Percentiles rank a stretch among this genome's conserved stretches.
Evolutionary conservation across 2,888 invertebrate genomes (phyloP).

Genomic region (Tetanocera ferruginea): DNA sequence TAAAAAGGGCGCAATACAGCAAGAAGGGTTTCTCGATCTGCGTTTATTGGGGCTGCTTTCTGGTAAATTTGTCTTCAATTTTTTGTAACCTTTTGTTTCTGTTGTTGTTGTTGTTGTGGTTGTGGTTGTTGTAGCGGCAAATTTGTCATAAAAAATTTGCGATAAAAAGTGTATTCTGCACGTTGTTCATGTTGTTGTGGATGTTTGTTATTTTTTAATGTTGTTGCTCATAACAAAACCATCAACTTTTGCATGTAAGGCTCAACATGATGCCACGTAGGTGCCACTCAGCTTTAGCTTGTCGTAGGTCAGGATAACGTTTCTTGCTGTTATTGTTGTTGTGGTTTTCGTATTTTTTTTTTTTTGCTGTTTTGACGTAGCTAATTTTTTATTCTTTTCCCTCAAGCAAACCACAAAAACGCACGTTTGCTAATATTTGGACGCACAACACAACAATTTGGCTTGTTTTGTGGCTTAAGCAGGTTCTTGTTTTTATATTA

Average conservation of each 20-base stretch:
- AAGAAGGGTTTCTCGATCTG: too few species aligned
- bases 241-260: background rate
- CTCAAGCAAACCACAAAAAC: constrained; percentile 19
- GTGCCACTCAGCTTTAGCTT: constrained; percentile 59
- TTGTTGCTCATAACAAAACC: background rate
- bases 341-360: constrained; percentile 10
- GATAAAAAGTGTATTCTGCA: constrained; percentile 35
- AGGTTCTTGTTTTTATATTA: background rate
- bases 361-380: constrained; percentile 5
- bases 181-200: background rate
- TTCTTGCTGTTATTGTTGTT: constrained; percentile 25
- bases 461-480: constrained; percentile 21
- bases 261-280: constrained; percentile 39
- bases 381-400: background rate
- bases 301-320: constrained; percentile 59
- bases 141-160: constrained; percentile 60
- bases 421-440: constrained; percentile 16
- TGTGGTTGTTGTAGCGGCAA: constrained; percentile 39
- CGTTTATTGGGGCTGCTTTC: constrained; percentile 16
- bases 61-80: constrained; percentile 2
- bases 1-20: background rate
- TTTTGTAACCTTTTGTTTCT: background rate
- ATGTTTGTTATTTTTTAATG: too few species aligned
- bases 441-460: background rate
- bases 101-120: constrained; percentile 39